These are phyloP conservation scores for Wiebesia pumilae DNA, from an alignment of 1,140 invertebrate species.

Conservation along the genomic window DNA sequence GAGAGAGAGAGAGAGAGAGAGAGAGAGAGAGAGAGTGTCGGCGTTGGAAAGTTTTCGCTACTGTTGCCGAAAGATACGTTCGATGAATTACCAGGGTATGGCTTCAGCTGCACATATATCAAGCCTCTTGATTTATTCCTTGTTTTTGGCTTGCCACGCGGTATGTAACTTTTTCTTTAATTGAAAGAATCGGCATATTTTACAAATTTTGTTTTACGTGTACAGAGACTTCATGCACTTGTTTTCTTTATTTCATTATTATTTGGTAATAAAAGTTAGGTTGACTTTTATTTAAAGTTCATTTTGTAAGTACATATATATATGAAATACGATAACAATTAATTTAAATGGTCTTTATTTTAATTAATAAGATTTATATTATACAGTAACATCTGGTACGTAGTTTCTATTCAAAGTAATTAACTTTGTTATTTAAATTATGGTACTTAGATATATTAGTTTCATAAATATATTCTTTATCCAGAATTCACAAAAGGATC, in stretches of 20 bases:
- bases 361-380: not conserved
- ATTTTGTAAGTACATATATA: not conserved
- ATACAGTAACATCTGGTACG: not conserved
- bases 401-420: not conserved
- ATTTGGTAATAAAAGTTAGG: not conserved
- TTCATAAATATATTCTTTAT: not conserved
- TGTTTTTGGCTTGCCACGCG: not conserved
- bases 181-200: constrained; percentile 24
- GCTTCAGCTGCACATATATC: constrained; percentile 3
- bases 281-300: not conserved
- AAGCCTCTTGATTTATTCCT: constrained; percentile 40
- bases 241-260: not conserved
- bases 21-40: not conserved
- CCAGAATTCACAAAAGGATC: not conserved
- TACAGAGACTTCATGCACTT: not conserved
- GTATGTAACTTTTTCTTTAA: constrained; percentile 40
- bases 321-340: not conserved
- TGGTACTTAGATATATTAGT: not conserved
- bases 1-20: too few relatives aligned
- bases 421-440: not conserved
- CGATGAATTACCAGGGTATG: constrained; percentile 36
- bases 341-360: not conserved
- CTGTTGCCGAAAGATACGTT: constrained; percentile 32
- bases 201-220: not conserved
- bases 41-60: constrained; percentile 41